Evolutionary conservation across 1,140 invertebrate genomes (phyloP), one percentile per base, ranked within the genome.

Genomic region (Ericerus pela): DNA sequence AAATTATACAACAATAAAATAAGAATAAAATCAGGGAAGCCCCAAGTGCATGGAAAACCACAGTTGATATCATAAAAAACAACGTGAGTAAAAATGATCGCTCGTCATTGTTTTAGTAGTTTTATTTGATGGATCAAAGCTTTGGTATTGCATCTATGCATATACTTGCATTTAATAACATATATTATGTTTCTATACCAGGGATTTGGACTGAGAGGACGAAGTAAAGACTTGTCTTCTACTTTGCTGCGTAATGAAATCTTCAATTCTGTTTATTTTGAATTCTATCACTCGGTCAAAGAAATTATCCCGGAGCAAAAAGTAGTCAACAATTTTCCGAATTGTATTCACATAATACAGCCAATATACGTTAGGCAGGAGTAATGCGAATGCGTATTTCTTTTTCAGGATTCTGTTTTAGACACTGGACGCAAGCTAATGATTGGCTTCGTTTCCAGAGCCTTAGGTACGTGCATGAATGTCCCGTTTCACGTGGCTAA

Each of bases 401-500:
- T n/a, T n/a, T 60, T 71, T 55, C 67, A 88, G 82, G 81, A 85
- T 70, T 74, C 72, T 0, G 61, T 74, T 0, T 60, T 75, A 57
- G 84, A 87, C 64, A 81, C 89, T 60, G 61, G 77, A 6, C 70
- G 79, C 20, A 82, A 85, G 69, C 75, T 92, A 2, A 67, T 73
- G 5, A 82, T 94, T 57, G 90, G 90, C 43, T 90, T 96, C 64
- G 71, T 75, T 20, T 85, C 88, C 20, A 90, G 90, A 10, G 83
- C 82, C 0, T 64, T 93, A 18, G 87, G 82, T 18, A 93, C 88
- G 1, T 80, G 81, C 64, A 71, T 88, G 22, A 96, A 96, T 68
- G 94, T 95, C 73, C 91, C 91, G 26, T 95, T 94, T 71, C 91
- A 96, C 69, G 92, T 96, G 3, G 92, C 88, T 8, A 96, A 96